phyloP scores from a whole-genome alignment of 2,888 invertebrate species.

The Nesidiocoris tenuis region DNA sequence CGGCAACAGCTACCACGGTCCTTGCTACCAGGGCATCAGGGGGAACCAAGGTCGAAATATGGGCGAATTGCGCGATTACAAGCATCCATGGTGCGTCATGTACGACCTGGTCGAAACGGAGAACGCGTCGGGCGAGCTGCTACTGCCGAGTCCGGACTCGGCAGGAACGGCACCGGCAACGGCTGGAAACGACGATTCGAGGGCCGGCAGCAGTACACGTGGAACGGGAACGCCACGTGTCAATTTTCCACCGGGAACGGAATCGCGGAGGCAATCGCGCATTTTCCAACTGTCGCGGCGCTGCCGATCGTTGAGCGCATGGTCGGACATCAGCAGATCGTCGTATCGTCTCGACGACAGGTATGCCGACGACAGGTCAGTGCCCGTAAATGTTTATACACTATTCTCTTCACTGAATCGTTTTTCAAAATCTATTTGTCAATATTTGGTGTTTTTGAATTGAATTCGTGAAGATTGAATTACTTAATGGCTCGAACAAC shows the following conservation, averaged over 20 bases:
- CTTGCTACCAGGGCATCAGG: background rate
- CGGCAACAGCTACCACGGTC: slow-evolving; percentile 5
- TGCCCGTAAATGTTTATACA: slow-evolving; percentile 14
- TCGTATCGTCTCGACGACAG: slow-evolving; percentile 79
- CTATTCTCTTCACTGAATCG: background rate
- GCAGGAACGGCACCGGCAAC: background rate
- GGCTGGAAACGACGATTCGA: background rate
- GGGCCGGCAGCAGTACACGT: background rate
- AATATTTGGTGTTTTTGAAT: too few species aligned
- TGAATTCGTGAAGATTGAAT: too few species aligned
- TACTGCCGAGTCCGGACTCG: slow-evolving; percentile 47
- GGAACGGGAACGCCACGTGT: slow-evolving; percentile 42
- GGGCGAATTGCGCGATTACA: slow-evolving; percentile 45
- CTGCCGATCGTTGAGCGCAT: slow-evolving; percentile 77
- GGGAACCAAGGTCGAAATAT: background rate
- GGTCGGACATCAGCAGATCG: slow-evolving; percentile 83
- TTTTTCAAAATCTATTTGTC: background rate
- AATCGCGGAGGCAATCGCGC: slow-evolving; percentile 56
- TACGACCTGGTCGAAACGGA: slow-evolving; percentile 51
- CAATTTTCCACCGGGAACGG: slow-evolving; percentile 51
- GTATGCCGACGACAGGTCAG: slow-evolving; percentile 55
- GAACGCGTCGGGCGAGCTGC: slow-evolving; percentile 49
- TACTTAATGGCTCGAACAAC: too few species aligned
- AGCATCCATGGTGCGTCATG: slow-evolving; percentile 50
- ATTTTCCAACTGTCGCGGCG: slow-evolving; percentile 56